These are phyloP conservation scores for Rhadinocentrus ornatus DNA, from an alignment of 2,797 vertebrate species.

Conservation along the genomic window DNA sequence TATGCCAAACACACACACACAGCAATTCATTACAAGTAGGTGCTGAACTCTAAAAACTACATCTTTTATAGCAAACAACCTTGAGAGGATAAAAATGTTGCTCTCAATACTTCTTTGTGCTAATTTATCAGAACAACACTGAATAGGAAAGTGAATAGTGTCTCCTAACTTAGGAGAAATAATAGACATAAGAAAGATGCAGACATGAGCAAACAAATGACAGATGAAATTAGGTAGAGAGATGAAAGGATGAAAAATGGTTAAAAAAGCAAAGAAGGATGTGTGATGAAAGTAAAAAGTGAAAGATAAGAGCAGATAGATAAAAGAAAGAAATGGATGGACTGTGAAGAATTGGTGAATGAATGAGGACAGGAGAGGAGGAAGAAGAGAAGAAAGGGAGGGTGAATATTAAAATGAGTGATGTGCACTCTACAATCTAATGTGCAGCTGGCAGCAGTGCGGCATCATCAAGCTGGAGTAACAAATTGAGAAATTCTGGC, in stretches of 20 bases:
- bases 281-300: background rate
- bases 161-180: background rate
- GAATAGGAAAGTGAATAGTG: background rate
- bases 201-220: background rate
- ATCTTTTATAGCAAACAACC: slow-evolving; percentile 16
- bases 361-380: slow-evolving; percentile 15
- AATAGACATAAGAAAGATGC: background rate
- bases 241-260: background rate
- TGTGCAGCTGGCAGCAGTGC: slow-evolving; percentile 67
- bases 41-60: background rate
- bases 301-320: background rate
- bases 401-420: slow-evolving; percentile 65
- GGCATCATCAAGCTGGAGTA: slow-evolving; percentile 47
- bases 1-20: too few relatives aligned
- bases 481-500: slow-evolving; percentile 59
- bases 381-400: slow-evolving; percentile 11
- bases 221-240: background rate
- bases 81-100: background rate
- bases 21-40: background rate
- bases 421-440: slow-evolving; percentile 57
- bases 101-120: background rate
- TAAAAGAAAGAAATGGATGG: background rate
- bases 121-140: slow-evolving; percentile 4
- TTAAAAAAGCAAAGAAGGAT: background rate
- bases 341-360: background rate